Percentiles rank a stretch among this genome's conserved stretches.
Conservation (phyloP, 1,140 invertebrate species). For the Drosophila teissieri region DNA sequence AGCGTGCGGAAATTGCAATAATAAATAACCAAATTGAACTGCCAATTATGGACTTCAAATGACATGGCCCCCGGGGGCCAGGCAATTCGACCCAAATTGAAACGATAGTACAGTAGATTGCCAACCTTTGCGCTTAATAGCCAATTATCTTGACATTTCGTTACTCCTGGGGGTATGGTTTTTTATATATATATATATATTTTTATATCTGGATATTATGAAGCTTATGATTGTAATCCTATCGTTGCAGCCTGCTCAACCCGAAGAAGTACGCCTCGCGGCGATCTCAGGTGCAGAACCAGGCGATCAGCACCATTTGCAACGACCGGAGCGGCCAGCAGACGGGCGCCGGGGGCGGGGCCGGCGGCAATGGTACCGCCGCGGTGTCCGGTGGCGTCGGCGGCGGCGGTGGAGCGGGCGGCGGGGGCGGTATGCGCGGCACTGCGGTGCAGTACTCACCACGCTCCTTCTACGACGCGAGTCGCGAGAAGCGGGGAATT, state of each 20-base stretch:
- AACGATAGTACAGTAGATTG: constrained; percentile 5
- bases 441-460: constrained; percentile 85
- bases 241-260: constrained; percentile 84
- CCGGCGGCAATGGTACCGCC: constrained; percentile 48
- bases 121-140: background rate
- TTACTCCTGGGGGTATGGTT: background rate
- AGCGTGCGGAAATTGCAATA: background rate
- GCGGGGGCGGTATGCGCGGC: constrained; percentile 68
- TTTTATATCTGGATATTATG: too few species aligned
- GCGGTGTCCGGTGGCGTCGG: constrained; percentile 43
- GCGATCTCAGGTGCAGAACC: constrained; percentile 82
- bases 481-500: constrained; percentile 86
- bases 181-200: too few species aligned
- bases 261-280: constrained; percentile 85
- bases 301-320: constrained; percentile 83
- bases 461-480: constrained; percentile 84
- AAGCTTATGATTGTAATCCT: too few species aligned
- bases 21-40: constrained; percentile 7
- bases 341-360: constrained; percentile 56
- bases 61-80: background rate
- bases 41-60: constrained; percentile 9
- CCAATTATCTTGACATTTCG: constrained; percentile 2
- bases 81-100: constrained; percentile 2
- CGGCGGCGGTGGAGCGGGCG: constrained; percentile 42
- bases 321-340: constrained; percentile 81